These are phyloP conservation scores for Typhlomys cinereus DNA, from an alignment of 2,113 vertebrate genomes.

Conservation along the genomic window DNA sequence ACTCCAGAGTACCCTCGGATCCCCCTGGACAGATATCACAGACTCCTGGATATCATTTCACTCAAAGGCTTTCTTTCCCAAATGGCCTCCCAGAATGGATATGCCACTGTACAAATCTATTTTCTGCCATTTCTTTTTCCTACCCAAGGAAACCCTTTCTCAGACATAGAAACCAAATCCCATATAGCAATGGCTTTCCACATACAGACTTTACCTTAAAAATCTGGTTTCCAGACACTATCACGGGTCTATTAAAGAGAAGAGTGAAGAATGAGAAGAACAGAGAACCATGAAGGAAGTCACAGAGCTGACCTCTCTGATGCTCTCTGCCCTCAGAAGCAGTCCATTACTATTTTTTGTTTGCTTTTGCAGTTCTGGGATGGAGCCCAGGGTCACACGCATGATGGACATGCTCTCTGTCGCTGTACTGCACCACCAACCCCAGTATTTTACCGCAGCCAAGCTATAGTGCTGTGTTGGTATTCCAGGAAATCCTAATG, in stretches of 20 bases:
- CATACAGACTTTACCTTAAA: background rate
- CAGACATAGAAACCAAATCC: background rate
- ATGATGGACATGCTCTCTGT: background rate
- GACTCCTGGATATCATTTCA: background rate
- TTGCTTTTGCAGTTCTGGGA: background rate
- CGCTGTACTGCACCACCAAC: background rate
- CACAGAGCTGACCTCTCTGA: background rate
- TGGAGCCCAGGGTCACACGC: background rate
- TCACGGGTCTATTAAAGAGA: background rate
- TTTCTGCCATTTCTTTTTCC: background rate
- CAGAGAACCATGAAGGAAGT: background rate
- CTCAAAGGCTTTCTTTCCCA: background rate
- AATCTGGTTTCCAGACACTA: background rate
- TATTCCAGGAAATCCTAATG: background rate
- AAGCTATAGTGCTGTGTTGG: background rate
- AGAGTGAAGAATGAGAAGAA: background rate
- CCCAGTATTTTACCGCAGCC: background rate
- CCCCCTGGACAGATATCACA: background rate
- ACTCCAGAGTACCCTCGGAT: background rate
- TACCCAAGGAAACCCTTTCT: background rate
- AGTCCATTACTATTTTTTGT: background rate
- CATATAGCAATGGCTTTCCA: background rate
- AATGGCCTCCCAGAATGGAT: background rate
- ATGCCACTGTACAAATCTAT: background rate
- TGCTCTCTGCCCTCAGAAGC: fast-evolving